Evolutionary conservation across 2,888 invertebrate genomes (phyloP), one percentile per base, ranked within the genome.

Genomic region (Drosophila ochracea): DNA sequence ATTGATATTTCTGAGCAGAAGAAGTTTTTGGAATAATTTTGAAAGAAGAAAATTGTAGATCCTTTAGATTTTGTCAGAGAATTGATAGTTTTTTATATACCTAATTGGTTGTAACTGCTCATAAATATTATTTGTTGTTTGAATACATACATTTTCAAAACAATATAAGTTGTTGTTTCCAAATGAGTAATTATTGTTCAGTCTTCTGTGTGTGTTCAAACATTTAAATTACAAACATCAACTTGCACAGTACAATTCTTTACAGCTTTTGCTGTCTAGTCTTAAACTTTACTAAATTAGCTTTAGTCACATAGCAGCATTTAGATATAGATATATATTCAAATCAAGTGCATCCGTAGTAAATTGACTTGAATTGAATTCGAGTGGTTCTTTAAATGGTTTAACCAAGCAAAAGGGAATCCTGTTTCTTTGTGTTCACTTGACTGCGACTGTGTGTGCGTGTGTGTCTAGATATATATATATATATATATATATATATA

Each of bases 321-420:
- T 43, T 3, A 21, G 10, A n/a, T 41, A n/a, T 41, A 41, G 41
- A 16, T 19, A 10, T 21, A 4, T 41, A 53, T 37, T 31, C 21
- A 25, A 21, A 62, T n/a, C 62, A 62, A 41, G 50, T 31, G 39
- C 21, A 21, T 33, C 31, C 47, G 5, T 41, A 52, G 65, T 50
- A 50, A 57, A 68, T 66, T 66, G n/a, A 57, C 37, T 57, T 9
- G n/a, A 41, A n/a, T 30, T 30, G 30, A 30, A 57, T 39, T 57
- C 39, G n/a, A 57, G 19, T 35, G 33, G 16, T 25, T 33, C 33
- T 16, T 25, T 47, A 47, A 54, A 52, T 25, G 25, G 47, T 25
- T 47, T 47, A 57, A 37, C 37, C 28, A 30, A 61, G 37, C 25
- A 62, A 47, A 63, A n/a, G 41, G n/a, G 54, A 43, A 35, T 21